Evolutionary conservation across 2,113 vertebrate genomes (phyloP), one percentile per base, ranked within the genome.

Genomic region (Pterocles burchelli): DNA sequence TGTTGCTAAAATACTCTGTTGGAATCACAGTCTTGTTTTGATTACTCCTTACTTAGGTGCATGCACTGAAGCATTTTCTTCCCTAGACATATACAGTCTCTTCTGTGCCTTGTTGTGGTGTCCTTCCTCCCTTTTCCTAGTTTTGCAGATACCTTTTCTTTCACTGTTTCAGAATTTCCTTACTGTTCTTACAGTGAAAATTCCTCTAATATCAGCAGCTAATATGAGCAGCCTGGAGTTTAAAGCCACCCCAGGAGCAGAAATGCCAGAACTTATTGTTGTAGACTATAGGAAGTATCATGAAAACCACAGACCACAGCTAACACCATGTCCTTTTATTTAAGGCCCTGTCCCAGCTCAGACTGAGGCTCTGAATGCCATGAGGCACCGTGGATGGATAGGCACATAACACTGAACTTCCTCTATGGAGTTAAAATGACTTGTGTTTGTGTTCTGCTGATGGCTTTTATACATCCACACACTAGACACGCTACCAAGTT

Each of bases 231-330:
- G 26, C 7, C 31, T 66, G 57, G 34, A 61, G 24, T 49, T 59
- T 51, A 70, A 90, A 43, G 36, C 25, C 29, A 80, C 11, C 3
- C 1, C 33, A 86, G 51, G 3, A 63, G 12, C 38, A 82, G 46
- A 80, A 87, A 72, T 72, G 76, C 34, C 22, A 1, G 31, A 57
- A 33, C 12, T 70, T 57, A 9, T 25, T 70, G 5, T 22, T 61
- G 59, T 61, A 71, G 55, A 31, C n/a, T 46, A 9, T 4, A 71
- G 20, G 48, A 85, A 71, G 15, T 33, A 80, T 51, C 55, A 46
- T 6, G 34, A 71, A 84, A 86, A 14, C 8, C 9, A 38, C 0
- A 0, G 38, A 14, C 8, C 9, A 38, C 0, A 0, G 38, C 18
- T 77, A 57, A 48, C 43, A 46, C 41, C 31, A 34, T 71, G 36